A percentile compares a stretch with the other conserved stretches of the same genome.
phyloP scores from a whole-genome alignment of 2,797 vertebrate species.

The Cossypha caffra region DNA sequence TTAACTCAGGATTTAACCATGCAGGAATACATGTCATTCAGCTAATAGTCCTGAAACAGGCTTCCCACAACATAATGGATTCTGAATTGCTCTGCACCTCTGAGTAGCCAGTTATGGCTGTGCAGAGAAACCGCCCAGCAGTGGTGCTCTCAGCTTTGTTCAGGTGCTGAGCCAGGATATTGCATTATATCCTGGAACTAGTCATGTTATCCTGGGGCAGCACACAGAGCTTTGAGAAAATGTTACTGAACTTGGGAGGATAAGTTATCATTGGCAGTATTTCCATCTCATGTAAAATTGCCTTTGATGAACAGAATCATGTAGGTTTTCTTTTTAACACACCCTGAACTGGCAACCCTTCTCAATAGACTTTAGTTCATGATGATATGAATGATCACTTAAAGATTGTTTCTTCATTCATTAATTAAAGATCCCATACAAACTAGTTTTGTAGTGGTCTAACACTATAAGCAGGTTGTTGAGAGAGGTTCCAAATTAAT shows the following conservation, averaged over 20 bases:
- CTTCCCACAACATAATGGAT: background rate
- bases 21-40: background rate
- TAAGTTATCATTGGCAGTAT: background rate
- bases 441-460: background rate
- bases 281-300: background rate
- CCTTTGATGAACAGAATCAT: background rate
- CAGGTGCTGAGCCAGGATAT: background rate
- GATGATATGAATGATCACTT: background rate
- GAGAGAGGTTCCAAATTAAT: background rate
- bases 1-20: conserved; percentile 9
- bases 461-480: background rate
- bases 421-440: background rate
- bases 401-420: background rate
- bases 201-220: background rate
- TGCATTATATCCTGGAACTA: background rate
- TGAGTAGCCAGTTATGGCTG: background rate
- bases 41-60: background rate
- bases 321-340: background rate
- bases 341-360: background rate
- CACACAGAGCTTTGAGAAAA: background rate
- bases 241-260: background rate
- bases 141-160: background rate
- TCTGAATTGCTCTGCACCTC: background rate
- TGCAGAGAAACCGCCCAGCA: background rate
- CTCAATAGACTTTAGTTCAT: background rate